Conservation (phyloP, 2,888 invertebrate species). For the Apocheima hispidaria region DNA sequence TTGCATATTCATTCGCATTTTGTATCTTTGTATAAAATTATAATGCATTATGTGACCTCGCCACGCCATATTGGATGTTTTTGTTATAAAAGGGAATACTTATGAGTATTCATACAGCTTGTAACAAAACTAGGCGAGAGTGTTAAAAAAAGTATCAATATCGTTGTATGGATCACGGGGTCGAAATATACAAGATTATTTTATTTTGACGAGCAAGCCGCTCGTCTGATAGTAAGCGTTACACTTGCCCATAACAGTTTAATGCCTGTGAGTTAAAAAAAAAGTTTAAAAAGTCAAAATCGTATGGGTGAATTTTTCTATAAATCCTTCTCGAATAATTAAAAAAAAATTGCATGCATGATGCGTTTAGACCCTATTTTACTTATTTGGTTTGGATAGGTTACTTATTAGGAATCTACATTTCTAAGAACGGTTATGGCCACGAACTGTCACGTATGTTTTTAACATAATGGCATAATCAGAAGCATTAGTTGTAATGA, state of each 20-base stretch:
- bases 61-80: conserved; percentile 39
- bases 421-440: conserved; percentile 26
- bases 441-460: conserved; percentile 29
- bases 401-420: conserved; percentile 28
- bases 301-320: neutral
- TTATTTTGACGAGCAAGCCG: too few relatives aligned
- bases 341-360: neutral
- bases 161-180: neutral
- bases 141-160: too few relatives aligned
- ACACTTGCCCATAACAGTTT: too few relatives aligned
- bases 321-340: neutral
- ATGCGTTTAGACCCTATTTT: conserved; percentile 11
- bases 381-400: conserved; percentile 25
- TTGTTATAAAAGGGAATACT: conserved; percentile 45
- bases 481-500: conserved; percentile 1
- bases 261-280: too few relatives aligned
- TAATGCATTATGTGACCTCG: conserved; percentile 82
- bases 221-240: too few relatives aligned
- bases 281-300: neutral
- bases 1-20: conserved; percentile 85
- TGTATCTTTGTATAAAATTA: conserved; percentile 86
- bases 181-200: conserved; percentile 7
- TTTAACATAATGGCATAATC: conserved; percentile 33
- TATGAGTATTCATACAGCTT: neutral
- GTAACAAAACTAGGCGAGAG: neutral